Percentiles rank a stretch among this genome's conserved stretches.
Conservation (phyloP, 2,888 invertebrate genomes). For the Tipula lateralis region DNA sequence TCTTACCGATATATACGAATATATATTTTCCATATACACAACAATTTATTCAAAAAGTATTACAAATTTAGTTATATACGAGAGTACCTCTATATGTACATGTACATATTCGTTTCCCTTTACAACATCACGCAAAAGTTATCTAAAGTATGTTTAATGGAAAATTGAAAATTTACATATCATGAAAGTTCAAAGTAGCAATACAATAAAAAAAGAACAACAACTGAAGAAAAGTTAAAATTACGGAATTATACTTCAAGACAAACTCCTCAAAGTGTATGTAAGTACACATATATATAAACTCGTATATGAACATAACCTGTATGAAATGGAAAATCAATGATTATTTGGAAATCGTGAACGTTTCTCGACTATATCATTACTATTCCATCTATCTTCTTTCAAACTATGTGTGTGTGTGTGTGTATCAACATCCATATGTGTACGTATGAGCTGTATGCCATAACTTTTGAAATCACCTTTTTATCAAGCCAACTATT, state of each 20-base stretch:
- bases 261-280: conserved; percentile 8
- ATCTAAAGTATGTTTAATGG: background rate
- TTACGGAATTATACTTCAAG: background rate
- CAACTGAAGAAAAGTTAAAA: background rate
- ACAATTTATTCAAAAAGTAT: background rate
- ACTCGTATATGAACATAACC: background rate
- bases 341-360: conserved; percentile 12
- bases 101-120: background rate
- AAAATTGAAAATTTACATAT: background rate
- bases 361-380: background rate
- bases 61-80: background rate
- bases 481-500: background rate
- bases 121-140: conserved; percentile 24
- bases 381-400: background rate
- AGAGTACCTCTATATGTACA: background rate
- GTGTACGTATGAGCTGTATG: no score
- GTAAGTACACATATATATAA: background rate
- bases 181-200: conserved; percentile 24
- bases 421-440: no score
- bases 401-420: background rate
- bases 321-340: background rate
- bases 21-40: background rate
- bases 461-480: no score
- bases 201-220: background rate
- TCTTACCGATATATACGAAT: no score